These are phyloP conservation scores for Atherix ibis DNA, from an alignment of 2,888 invertebrate species.

Conservation along the genomic window DNA sequence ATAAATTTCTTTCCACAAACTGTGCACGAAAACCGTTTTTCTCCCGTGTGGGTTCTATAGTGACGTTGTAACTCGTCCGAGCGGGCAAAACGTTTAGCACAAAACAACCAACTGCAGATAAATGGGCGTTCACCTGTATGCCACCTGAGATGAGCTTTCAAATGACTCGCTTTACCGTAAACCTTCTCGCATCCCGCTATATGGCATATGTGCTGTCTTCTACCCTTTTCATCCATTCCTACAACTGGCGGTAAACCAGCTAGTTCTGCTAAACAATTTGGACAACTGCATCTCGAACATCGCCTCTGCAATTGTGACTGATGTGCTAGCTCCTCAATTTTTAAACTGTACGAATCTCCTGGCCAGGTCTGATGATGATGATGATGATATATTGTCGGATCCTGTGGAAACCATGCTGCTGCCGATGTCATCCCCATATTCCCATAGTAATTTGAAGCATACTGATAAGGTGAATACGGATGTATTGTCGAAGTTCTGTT, in stretches of 20 bases:
- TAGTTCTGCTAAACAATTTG: conserved; percentile 67
- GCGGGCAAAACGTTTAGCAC: conserved; percentile 80
- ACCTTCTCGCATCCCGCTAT: conserved; percentile 74
- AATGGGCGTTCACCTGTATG: conserved; percentile 88
- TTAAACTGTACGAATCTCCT: conserved; percentile 16
- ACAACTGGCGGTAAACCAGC: conserved; percentile 57
- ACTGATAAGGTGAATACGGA: conserved; percentile 24
- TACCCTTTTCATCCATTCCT: conserved; percentile 56
- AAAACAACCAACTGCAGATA: conserved; percentile 75
- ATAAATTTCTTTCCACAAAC: conserved; percentile 83
- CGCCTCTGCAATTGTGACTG: conserved; percentile 45
- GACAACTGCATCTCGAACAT: conserved; percentile 63
- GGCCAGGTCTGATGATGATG: conserved; percentile 22
- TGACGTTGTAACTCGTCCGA: conserved; percentile 86
- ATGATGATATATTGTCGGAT: conserved; percentile 26
- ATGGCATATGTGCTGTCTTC: conserved; percentile 73
- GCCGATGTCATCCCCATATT: conserved; percentile 26
- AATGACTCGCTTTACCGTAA: conserved; percentile 86
- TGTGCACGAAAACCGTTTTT: conserved; percentile 74
- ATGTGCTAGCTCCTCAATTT: conserved; percentile 28
- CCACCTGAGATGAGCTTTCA: conserved; percentile 85
- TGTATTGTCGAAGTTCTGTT: conserved; percentile 22
- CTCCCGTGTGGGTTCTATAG: conserved; percentile 75
- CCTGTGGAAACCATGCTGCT: conserved; percentile 28
- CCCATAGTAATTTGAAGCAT: conserved; percentile 29